These are phyloP conservation scores for Drosophila hawaiiensis DNA, from an alignment of 2,888 invertebrate species.

Conservation along the genomic window DNA sequence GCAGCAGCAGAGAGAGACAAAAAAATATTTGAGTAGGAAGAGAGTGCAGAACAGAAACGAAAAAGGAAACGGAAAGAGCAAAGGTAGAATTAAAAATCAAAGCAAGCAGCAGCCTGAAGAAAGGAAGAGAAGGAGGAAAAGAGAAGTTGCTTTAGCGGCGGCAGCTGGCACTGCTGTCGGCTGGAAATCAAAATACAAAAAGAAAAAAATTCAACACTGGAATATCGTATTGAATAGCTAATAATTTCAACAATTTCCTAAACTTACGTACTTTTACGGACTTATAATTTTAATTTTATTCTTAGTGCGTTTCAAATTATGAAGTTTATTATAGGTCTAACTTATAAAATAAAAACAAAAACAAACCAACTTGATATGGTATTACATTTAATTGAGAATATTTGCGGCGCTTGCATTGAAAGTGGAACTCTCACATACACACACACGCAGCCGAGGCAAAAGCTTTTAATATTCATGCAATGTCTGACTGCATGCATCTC, in stretches of 20 bases:
- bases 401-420: conserved; percentile 28
- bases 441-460: neutral
- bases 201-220: conserved; percentile 32
- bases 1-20: conserved; percentile 5
- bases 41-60: conserved; percentile 25
- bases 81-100: conserved; percentile 36
- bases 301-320: conserved; percentile 67
- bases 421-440: conserved; percentile 4
- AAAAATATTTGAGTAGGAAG: conserved; percentile 24
- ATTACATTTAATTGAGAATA: conserved; percentile 17
- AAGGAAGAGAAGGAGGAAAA: neutral
- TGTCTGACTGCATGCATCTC: conserved; percentile 6
- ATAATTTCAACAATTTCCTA: conserved; percentile 55
- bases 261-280: conserved; percentile 66
- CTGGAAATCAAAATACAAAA: conserved; percentile 22
- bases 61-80: conserved; percentile 19
- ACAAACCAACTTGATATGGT: conserved; percentile 6
- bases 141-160: conserved; percentile 39
- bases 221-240: conserved; percentile 52
- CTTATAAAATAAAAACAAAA: conserved; percentile 55
- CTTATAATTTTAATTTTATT: conserved; percentile 71
- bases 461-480: conserved; percentile 37
- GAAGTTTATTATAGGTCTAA: conserved; percentile 67
- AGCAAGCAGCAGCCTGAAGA: conserved; percentile 20
- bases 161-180: conserved; percentile 59